Base-by-base conservation (phyloP, 2,797 vertebrate species). In the Poecilia wingei region DNA sequence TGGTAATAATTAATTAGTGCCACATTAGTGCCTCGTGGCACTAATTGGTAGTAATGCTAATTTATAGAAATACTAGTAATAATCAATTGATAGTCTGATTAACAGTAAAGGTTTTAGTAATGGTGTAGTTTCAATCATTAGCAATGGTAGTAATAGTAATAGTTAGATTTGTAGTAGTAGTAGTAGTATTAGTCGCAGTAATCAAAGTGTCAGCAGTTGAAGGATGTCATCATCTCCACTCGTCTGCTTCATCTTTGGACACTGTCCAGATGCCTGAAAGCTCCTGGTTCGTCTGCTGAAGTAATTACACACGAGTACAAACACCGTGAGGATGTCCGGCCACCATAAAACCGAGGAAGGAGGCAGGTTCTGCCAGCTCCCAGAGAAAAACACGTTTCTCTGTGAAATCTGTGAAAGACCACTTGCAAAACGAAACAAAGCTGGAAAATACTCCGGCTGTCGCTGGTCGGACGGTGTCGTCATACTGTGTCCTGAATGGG, bases 221-320 rank as follows among this genome's bases (percentile, higher is more conserved):
- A 69, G 22, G 25, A n/a, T 6, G 5, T 41, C 31, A 22, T 41
- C 22, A 43, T 69, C 66, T 69, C 39, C 22, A 25, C 39, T 41
- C 1, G 39, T 43, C 36, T 41, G 18, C 7, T 41, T 43, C 39
- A 69, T 69, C 3, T 10, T 41, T 43, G 66, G 64, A 68, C 25
- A n/a, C 4, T 69, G 43, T 69, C 66, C 66, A 69, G 66, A 69
- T 45, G 41, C 4, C 39, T 43, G 66, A 69, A 69, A 69, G 25
- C 43, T 69, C 41, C 66, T n/a, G 3, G 0, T 69, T 69, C 66
- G 45, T 69, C 66, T 45, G 66, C 25, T 69, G 41, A 69, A 69
- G n/a, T 13, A n/a, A 69, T 69, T 45, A 69, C n/a, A 14, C 4
- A 45, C 2, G 4, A 69, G 25, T 43, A 6, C 39, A 68, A 36